phyloP scores from a whole-genome alignment of 2,113 vertebrate species.

The Scatophagus argus region DNA sequence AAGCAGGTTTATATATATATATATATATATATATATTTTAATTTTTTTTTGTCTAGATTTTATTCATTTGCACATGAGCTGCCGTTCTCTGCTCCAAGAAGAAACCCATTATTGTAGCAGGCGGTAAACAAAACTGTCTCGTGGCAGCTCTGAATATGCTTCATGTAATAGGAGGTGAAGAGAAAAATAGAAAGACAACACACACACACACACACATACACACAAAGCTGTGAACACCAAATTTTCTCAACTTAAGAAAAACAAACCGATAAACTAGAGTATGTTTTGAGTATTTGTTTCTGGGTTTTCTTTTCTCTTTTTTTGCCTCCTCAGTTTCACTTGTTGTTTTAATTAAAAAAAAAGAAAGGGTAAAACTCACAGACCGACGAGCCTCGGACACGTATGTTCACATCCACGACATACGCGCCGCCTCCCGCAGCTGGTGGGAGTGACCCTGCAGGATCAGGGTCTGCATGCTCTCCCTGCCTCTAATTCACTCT shows the following conservation, averaged over 20 bases:
- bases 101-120: background rate
- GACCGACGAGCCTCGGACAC: background rate
- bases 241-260: background rate
- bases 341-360: background rate
- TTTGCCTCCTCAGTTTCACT: too few species aligned
- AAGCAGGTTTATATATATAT: too few species aligned
- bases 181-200: background rate
- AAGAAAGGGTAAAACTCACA: too few species aligned
- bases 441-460: background rate
- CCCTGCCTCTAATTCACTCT: background rate
- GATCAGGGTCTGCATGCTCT: constrained; percentile 2
- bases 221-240: constrained; percentile 9
- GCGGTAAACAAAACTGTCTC: background rate
- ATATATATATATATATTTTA: too few species aligned
- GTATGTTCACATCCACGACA: background rate
- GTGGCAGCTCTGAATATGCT: background rate
- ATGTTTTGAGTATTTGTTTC: background rate
- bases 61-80: background rate
- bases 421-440: background rate
- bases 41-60: background rate
- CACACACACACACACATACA: too few species aligned
- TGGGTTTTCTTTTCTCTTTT: background rate
- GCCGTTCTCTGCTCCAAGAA: background rate
- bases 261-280: background rate
- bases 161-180: background rate